Base-by-base conservation (phyloP, 1,140 invertebrate species). In the Ganaspis sp. region DNA sequence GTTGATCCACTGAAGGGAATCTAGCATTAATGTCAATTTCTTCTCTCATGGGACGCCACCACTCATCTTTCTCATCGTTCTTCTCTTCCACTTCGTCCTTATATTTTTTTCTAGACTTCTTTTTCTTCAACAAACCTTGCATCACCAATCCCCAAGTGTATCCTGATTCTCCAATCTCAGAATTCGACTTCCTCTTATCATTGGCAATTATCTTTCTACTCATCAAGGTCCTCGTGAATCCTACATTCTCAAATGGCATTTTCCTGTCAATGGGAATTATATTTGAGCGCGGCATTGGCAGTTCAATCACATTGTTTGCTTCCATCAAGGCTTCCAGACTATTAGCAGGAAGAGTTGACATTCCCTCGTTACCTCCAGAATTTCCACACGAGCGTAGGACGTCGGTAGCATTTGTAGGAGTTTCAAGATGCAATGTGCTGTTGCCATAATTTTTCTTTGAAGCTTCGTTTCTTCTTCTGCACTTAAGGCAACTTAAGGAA, bases 1-100 rank as follows among this genome's bases (percentile, higher is more conserved):
- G 93, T 81, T 96, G 94, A 87, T 95, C 92, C 37, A 94, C 87
- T 42, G 93, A 88, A 21, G 93, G 92, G 84, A 87, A 91, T 78
- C 84, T 85, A 17, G 78, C 86, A 64, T 84, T 82, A 6, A 89
- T 74, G 8, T 75, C 73, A 11, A 90, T 85, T 79, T 90, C 88
- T 23, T 91, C 87, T 4, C 86, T 83, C 72, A 90, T 88, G n/a
- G 80, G 84, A 40, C 81, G 86, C 85, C 89, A 88, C 88, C 88
- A 89, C 69, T 88, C 79, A 9, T 84, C 75, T 15, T 83, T 81
- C 12, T 69, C 1, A 45, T 29, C 9, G n/a, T 40, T 40, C 23
- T 9, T 69, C 26, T 64, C 23, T 2, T 73, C 72, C 17, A 9
- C 70, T 0, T 45, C 76, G 37, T 17, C 26, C 12, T 53, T 54